These are phyloP conservation scores for Cynoglossus semilaevis DNA, from an alignment of 2,113 vertebrate genomes.

Conservation along the genomic window DNA sequence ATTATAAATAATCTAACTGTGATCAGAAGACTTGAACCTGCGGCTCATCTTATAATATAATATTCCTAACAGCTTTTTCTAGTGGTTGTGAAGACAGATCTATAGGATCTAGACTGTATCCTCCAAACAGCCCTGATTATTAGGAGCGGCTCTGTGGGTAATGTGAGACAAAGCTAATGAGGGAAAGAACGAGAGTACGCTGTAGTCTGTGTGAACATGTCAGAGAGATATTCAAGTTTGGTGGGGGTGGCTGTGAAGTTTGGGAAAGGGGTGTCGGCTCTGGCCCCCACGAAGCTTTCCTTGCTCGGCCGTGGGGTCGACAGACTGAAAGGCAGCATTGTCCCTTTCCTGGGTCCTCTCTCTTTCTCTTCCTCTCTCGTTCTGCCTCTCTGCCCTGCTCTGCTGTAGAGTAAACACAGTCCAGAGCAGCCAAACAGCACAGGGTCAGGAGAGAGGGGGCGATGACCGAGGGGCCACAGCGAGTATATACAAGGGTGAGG, in stretches of 20 bases:
- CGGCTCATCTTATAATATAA: no score
- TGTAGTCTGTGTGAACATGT: slow-evolving; percentile 5
- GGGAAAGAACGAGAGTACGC: slow-evolving; percentile 5
- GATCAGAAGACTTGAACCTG: not conserved
- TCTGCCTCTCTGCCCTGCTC: slow-evolving; percentile 30
- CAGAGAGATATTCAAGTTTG: slow-evolving; percentile 34
- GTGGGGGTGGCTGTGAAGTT: slow-evolving; percentile 72
- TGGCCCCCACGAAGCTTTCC: slow-evolving; percentile 73
- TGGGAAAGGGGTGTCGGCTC: slow-evolving; percentile 70
- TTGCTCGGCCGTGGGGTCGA: slow-evolving; percentile 64
- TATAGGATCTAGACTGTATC: slow-evolving; percentile 12
- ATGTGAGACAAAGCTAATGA: slow-evolving; percentile 39
- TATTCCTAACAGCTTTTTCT: no score
- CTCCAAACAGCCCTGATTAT: slow-evolving; percentile 21
- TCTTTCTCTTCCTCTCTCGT: slow-evolving; percentile 41
- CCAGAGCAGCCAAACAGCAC: slow-evolving; percentile 48
- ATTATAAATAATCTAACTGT: not conserved
- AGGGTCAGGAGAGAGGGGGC: slow-evolving; percentile 8
- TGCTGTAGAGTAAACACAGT: slow-evolving; percentile 70
- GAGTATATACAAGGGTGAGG: slow-evolving; percentile 50
- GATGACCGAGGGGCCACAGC: slow-evolving; percentile 47
- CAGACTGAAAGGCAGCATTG: slow-evolving; percentile 74
- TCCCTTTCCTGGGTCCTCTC: slow-evolving; percentile 57
- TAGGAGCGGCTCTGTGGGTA: slow-evolving; percentile 28
- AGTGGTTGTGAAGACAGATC: slow-evolving; percentile 2